Conservation (phyloP, 2,797 vertebrate species). For the Dendrocincla tyrannina region DNA sequence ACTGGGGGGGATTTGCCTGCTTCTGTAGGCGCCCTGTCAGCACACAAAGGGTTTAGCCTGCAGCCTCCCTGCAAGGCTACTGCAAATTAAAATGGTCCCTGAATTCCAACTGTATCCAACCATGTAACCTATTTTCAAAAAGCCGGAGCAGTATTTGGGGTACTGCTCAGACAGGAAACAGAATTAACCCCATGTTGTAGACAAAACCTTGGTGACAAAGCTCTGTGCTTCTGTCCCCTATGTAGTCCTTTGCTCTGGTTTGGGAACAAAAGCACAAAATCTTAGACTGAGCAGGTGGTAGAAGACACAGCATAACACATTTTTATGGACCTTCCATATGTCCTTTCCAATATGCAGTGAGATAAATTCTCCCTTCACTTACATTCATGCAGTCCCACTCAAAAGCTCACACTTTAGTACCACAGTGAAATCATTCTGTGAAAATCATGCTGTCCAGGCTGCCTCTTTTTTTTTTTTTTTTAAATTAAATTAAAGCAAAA, state of each 20-base stretch:
- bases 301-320: slow-evolving; percentile 21
- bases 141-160: background rate
- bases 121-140: background rate
- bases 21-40: background rate
- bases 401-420: background rate
- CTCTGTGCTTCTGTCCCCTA: background rate
- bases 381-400: background rate
- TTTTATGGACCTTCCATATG: background rate
- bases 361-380: slow-evolving; percentile 2
- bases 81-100: background rate
- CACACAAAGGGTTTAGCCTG: background rate
- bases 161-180: background rate
- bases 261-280: background rate
- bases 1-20: rapidly evolving
- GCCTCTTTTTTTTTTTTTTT: background rate
- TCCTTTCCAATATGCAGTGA: background rate
- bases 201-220: background rate
- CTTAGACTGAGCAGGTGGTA: background rate
- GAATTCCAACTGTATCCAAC: background rate
- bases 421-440: background rate
- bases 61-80: background rate
- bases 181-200: background rate
- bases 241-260: background rate
- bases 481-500: background rate
- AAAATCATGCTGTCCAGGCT: background rate